Conservation (phyloP, 2,888 invertebrate species). For the Sarcophaga subvicina region DNA sequence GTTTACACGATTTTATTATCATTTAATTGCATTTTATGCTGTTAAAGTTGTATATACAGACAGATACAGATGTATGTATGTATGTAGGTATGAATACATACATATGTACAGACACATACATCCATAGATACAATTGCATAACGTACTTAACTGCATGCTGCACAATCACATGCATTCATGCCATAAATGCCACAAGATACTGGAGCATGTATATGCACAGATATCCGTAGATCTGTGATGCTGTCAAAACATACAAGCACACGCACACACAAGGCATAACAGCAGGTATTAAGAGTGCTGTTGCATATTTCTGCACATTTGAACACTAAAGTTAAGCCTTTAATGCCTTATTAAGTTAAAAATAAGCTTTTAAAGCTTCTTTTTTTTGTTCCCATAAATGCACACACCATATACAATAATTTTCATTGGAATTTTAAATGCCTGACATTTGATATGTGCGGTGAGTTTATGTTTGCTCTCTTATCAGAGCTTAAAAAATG, state of each 20-base stretch:
- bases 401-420: not conserved
- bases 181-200: no score
- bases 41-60: constrained; percentile 4
- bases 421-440: not conserved
- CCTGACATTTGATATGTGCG: not conserved
- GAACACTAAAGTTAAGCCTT: constrained; percentile 16
- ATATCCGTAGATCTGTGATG: not conserved
- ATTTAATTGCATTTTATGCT: constrained; percentile 65
- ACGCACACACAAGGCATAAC: not conserved
- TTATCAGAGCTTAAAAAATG: not conserved
- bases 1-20: constrained; percentile 65
- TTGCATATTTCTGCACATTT: not conserved
- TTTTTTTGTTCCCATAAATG: not conserved
- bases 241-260: not conserved
- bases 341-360: constrained; percentile 18
- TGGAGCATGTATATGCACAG: not conserved
- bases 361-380: not conserved
- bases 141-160: not conserved
- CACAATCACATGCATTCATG: not conserved
- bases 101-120: not conserved
- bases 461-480: not conserved
- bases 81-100: no score
- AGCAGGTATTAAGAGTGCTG: constrained; percentile 23
- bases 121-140: not conserved
- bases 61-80: not conserved